Evolutionary conservation across 64 coral and sea anemone species (phyloP).

Genomic region (Dendronephthya gigantea): DNA sequence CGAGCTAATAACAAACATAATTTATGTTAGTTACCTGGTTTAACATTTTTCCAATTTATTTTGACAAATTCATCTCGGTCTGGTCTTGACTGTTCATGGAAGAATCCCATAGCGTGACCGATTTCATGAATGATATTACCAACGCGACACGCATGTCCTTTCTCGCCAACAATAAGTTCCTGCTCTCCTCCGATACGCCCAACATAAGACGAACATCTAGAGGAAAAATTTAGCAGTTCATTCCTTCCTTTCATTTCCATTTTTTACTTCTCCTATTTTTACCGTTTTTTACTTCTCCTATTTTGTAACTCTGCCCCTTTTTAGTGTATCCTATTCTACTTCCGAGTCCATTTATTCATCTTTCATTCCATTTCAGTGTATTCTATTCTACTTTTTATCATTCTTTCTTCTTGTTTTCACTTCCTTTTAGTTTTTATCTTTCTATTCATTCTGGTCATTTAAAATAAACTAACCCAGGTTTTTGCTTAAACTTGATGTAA

Average conservation of each 20-base stretch:
- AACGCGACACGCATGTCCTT: neutral
- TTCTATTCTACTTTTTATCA: too few species aligned
- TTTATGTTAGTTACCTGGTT: neutral
- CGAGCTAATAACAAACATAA: too few species aligned
- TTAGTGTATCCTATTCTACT: too few species aligned
- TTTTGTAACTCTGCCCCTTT: too few species aligned
- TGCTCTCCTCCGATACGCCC: neutral
- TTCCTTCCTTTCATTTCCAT: too few species aligned
- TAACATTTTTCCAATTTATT: neutral
- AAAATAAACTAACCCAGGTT: neutral
- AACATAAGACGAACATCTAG: neutral
- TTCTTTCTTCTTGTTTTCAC: too few species aligned
- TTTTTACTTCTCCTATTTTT: too few species aligned
- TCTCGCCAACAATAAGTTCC: neutral
- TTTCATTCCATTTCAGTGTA: too few species aligned
- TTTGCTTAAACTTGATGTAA: neutral
- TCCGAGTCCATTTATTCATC: too few species aligned
- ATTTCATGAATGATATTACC: constrained; percentile 15
- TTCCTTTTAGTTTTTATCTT: too few species aligned
- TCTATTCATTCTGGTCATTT: neutral
- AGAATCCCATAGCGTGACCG: constrained; percentile 8
- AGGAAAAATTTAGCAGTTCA: too few species aligned
- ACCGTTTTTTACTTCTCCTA: too few species aligned
- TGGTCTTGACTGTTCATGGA: constrained; percentile 8
- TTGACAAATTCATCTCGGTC: neutral